A percentile compares a stretch with the other conserved stretches of the same genome.
Conservation (phyloP, 2,797 vertebrate species). For the Argentina silus region DNA sequence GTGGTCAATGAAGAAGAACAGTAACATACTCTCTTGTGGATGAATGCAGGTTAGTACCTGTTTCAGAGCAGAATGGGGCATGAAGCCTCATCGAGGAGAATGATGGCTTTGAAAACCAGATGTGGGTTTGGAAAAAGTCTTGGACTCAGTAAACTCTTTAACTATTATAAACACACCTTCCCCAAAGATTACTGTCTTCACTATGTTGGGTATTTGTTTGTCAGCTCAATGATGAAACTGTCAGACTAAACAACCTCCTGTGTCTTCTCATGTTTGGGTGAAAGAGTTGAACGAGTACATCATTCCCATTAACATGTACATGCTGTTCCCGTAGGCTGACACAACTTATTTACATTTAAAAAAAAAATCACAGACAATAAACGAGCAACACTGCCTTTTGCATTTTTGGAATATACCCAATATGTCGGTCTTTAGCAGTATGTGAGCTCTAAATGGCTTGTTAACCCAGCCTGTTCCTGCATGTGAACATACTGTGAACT, state of each 20-base stretch:
- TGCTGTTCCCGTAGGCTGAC: too few species aligned
- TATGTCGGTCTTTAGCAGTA: too few species aligned
- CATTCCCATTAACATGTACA: not conserved
- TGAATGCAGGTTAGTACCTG: constrained; percentile 23
- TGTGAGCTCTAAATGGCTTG: too few species aligned
- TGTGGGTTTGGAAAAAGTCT: not conserved
- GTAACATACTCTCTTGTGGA: not conserved
- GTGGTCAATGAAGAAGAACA: not conserved
- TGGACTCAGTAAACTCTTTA: not conserved
- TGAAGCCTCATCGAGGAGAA: constrained; percentile 31
- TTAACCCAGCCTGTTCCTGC: too few species aligned
- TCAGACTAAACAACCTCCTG: not conserved
- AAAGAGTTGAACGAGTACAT: not conserved
- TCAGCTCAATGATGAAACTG: not conserved
- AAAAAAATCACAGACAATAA: too few species aligned
- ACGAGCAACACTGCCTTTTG: too few species aligned
- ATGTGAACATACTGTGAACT: too few species aligned
- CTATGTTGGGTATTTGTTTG: not conserved
- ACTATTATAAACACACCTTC: not conserved
- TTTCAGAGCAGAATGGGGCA: constrained; percentile 37
- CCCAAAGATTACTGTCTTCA: not conserved
- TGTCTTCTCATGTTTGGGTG: not conserved
- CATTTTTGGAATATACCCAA: too few species aligned
- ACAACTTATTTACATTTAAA: too few species aligned
- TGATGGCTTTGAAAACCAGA: not conserved